Percentiles rank a stretch among this genome's conserved stretches.
These are phyloP conservation scores for Grammomys surdaster DNA, from an alignment of 2,113 vertebrate genomes.

Conservation along the genomic window DNA sequence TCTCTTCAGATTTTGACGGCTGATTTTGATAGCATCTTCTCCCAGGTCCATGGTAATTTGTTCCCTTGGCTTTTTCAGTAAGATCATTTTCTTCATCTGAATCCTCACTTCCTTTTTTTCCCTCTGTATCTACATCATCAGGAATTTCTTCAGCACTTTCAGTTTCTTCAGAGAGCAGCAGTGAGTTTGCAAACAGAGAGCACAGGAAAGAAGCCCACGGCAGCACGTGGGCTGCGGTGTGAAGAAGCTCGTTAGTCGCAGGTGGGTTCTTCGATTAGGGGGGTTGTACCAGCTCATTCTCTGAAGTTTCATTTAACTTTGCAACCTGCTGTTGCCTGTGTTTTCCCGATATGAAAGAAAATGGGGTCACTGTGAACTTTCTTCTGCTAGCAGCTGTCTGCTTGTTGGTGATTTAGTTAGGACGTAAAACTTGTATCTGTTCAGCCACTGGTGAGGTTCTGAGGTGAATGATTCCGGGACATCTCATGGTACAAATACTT, in stretches of 20 bases:
- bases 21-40: conserved; percentile 67
- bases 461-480: conserved; percentile 88
- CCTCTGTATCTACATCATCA: conserved; percentile 90
- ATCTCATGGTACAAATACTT: conserved; percentile 93
- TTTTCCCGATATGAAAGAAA: conserved; percentile 93
- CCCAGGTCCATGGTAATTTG: conserved; percentile 51
- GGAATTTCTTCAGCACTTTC: conserved; percentile 82
- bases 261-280: conserved; percentile 86
- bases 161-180: conserved; percentile 89
- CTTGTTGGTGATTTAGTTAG: conserved; percentile 88
- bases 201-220: conserved; percentile 94
- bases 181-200: conserved; percentile 92
- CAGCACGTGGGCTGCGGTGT: conserved; percentile 95
- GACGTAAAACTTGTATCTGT: conserved; percentile 94
- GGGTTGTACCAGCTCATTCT: conserved; percentile 68
- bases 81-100: conserved; percentile 90
- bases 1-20: conserved; percentile 90
- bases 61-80: conserved; percentile 72
- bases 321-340: conserved; percentile 85
- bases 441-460: conserved; percentile 93
- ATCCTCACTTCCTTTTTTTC: conserved; percentile 89
- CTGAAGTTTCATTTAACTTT: conserved; percentile 48
- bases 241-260: conserved; percentile 93
- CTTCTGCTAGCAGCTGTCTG: conserved; percentile 91
- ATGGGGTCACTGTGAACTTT: conserved; percentile 93